These are phyloP conservation scores for Trialeurodes vaporariorum DNA, from an alignment of 1,140 invertebrate species.

Conservation along the genomic window DNA sequence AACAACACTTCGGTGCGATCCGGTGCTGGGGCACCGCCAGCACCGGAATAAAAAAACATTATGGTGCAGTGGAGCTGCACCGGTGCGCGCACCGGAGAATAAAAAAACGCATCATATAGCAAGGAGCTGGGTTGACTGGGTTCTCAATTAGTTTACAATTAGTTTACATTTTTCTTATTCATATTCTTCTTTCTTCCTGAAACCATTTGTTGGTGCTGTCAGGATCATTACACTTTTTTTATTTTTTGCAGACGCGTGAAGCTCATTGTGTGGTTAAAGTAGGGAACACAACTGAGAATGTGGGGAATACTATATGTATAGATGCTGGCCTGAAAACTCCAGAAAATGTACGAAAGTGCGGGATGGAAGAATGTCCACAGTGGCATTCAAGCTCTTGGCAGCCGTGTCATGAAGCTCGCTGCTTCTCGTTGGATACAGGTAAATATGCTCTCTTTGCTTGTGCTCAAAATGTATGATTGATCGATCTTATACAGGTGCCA, in stretches of 20 bases:
- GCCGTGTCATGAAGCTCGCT: constrained; percentile 52
- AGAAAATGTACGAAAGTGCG: constrained; percentile 52
- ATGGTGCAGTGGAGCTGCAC: too few relatives aligned
- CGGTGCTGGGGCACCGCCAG: too few relatives aligned
- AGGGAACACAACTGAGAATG: constrained; percentile 40
- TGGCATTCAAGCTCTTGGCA: constrained; percentile 63
- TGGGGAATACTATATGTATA: constrained; percentile 54
- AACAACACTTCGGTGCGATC: too few relatives aligned
- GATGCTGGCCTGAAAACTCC: constrained; percentile 53
- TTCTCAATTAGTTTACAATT: constrained; percentile 7
- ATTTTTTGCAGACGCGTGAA: constrained; percentile 45
- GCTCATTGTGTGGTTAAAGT: constrained; percentile 53
- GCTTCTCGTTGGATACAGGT: constrained; percentile 64
- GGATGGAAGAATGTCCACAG: constrained; percentile 51
- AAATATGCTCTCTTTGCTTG: too few relatives aligned
- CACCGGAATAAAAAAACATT: too few relatives aligned
- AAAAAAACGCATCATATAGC: too few relatives aligned
- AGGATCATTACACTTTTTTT: too few relatives aligned
- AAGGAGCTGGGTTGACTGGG: too few relatives aligned
- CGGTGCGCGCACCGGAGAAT: too few relatives aligned
- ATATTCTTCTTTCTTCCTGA: constrained; percentile 7
- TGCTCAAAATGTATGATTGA: too few relatives aligned
- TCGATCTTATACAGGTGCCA: too few relatives aligned
- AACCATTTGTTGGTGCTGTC: constrained; percentile 17
- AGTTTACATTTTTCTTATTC: too few relatives aligned